A percentile compares a stretch with the other conserved stretches of the same genome.
Conservation (phyloP, 2,797 vertebrate species). For the Chrosomus eos region DNA sequence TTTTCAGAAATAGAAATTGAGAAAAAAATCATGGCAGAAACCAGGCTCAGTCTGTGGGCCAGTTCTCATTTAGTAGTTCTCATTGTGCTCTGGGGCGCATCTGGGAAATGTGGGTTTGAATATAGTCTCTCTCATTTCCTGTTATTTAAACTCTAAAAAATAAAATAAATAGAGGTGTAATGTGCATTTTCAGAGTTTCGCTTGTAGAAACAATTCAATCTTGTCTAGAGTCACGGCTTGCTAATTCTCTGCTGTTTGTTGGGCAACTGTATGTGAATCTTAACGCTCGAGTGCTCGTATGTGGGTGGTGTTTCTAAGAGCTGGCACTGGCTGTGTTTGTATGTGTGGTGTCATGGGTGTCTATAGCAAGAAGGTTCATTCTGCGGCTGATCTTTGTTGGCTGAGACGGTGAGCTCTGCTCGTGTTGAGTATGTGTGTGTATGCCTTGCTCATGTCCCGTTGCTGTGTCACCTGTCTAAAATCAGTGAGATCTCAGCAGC, state of each 20-base stretch:
- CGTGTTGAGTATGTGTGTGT: slow-evolving; percentile 49
- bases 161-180: not conserved
- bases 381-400: slow-evolving; percentile 60
- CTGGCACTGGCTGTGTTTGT: slow-evolving; percentile 51
- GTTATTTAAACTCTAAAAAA: not conserved
- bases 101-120: not conserved
- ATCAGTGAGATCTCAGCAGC: slow-evolving; percentile 76
- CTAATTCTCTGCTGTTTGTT: slow-evolving; percentile 35
- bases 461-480: slow-evolving; percentile 84
- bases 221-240: slow-evolving; percentile 17
- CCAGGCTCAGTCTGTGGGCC: not conserved
- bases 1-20: not conserved
- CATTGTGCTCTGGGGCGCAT: not conserved
- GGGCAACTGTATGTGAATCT: slow-evolving; percentile 14
- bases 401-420: slow-evolving; percentile 49
- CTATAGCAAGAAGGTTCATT: slow-evolving; percentile 47
- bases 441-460: slow-evolving; percentile 73
- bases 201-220: not conserved
- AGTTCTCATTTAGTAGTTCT: not conserved
- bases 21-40: not conserved
- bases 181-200: not conserved
- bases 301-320: slow-evolving; percentile 49
- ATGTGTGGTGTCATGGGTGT: slow-evolving; percentile 51
- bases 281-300: slow-evolving; percentile 34
- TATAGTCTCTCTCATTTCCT: not conserved